phyloP scores from a whole-genome alignment of 2,888 invertebrate species.

The Eupelmus urozonus region DNA sequence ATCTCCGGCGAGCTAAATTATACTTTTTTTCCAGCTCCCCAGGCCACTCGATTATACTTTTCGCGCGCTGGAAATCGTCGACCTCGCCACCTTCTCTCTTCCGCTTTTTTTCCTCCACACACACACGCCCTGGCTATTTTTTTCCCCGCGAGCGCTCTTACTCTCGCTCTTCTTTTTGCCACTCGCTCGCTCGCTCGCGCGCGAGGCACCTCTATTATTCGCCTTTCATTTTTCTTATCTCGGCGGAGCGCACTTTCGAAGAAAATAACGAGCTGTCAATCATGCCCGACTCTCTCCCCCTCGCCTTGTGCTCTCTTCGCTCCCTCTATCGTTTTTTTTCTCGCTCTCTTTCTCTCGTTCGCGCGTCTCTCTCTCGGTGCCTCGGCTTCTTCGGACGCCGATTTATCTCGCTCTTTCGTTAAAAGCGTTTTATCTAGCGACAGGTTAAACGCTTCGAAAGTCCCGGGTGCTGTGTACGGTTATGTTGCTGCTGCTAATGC shows the following conservation, averaged over 20 bases:
- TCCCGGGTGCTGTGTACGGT: neutral
- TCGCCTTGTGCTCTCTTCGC: too few species aligned
- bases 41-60: slow-evolving; percentile 52
- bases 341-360: neutral
- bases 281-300: slow-evolving; percentile 23
- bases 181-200: neutral
- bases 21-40: slow-evolving; percentile 35
- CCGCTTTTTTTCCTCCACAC: neutral
- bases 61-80: slow-evolving; percentile 34
- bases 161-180: slow-evolving; percentile 28
- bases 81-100: neutral
- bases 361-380: neutral
- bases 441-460: slow-evolving; percentile 6
- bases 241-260: slow-evolving; percentile 32
- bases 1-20: slow-evolving; percentile 33
- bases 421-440: slow-evolving; percentile 31
- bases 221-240: slow-evolving; percentile 54
- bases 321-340: too few species aligned
- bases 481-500: too few species aligned
- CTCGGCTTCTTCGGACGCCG: neutral
- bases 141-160: neutral
- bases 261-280: slow-evolving; percentile 56
- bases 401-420: slow-evolving; percentile 35
- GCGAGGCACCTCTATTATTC: slow-evolving; percentile 46
- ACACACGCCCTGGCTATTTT: too few species aligned